These are phyloP conservation scores for Ophion ellenae DNA, from an alignment of 2,888 invertebrate species.

Conservation along the genomic window DNA sequence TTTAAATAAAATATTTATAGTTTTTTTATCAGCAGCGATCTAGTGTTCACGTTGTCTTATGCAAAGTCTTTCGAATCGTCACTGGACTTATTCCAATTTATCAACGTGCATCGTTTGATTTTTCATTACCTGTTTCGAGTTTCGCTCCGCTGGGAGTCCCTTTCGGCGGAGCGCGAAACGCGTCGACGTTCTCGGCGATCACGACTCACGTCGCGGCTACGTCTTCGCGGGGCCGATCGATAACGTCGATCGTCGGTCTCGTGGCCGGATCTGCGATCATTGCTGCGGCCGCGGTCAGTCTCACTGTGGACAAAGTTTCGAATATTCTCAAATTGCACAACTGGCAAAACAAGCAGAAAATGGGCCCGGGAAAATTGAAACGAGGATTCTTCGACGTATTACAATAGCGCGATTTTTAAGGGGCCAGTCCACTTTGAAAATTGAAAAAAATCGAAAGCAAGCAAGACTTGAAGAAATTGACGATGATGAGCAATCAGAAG, in stretches of 20 bases:
- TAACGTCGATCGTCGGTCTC: constrained; percentile 24
- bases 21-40: not conserved
- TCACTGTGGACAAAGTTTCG: constrained; percentile 3
- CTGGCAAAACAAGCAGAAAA: not conserved
- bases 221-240: constrained; percentile 35
- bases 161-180: constrained; percentile 53
- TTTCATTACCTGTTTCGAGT: constrained; percentile 50
- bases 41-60: not conserved
- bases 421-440: no score
- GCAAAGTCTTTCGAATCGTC: not conserved
- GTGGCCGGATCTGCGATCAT: constrained; percentile 20
- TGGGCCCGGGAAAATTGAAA: not conserved
- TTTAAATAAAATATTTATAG: no score
- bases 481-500: no score
- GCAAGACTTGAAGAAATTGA: no score
- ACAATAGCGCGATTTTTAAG: no score
- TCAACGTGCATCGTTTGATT: not conserved
- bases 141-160: constrained; percentile 49
- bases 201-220: constrained; percentile 33
- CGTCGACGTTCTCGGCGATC: constrained; percentile 48
- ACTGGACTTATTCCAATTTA: not conserved
- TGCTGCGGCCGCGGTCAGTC: constrained; percentile 26
- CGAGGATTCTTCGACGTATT: no score
- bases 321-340: not conserved
- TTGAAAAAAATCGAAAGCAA: no score